Evolutionary conservation across 2,797 vertebrate species (phyloP), one percentile per base, ranked within the genome.

Genomic region (Halcyon leucocephala): DNA sequence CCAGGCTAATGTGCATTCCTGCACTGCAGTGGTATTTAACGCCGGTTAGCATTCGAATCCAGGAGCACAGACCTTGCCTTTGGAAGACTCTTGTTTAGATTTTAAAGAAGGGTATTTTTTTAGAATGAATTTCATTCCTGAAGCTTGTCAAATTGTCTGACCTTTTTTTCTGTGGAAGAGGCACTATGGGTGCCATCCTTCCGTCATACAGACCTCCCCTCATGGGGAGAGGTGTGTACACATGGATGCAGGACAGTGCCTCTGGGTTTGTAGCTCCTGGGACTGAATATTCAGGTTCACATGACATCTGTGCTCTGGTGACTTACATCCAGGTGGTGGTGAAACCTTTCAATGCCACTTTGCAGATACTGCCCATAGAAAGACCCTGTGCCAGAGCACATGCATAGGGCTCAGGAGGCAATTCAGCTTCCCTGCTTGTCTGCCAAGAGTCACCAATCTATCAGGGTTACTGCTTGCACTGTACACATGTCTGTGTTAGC

Each of bases 281-380:
- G 46, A 18, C 42, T 80, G 33, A 58, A 54, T 71, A 58, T 76
- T n/a, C 39, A 39, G 24, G 10, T 55, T 22, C 4, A 13, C 0
- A 3, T 29, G 10, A 6, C 52, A 39, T 69, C 25, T 82, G 37
- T 82, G 35, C 28, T 69, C 44, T 21, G 11, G 13, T 42, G 29
- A 58, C 24, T 70, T 82, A 57, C 14, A 13, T 73, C 17, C 57
- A 39, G 14, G 12, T 42, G 39, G 17, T 28, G 60, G 14, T 51
- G 26, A 67, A 91, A 71, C 25, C 19, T 72, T 77, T 66, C 0
- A 0, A 2, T 77, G 48, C 39, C 2, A 2, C 14, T 82, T 58
- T 39, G 67, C 46, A 80, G 67, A 21, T 61, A 29, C 33, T 5
- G 4, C 14, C 39, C 12, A 21, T 21, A 24, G 37, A 92, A 44